These are phyloP conservation scores for Aphrophora alni DNA, from an alignment of 2,888 invertebrate species.

Conservation along the genomic window DNA sequence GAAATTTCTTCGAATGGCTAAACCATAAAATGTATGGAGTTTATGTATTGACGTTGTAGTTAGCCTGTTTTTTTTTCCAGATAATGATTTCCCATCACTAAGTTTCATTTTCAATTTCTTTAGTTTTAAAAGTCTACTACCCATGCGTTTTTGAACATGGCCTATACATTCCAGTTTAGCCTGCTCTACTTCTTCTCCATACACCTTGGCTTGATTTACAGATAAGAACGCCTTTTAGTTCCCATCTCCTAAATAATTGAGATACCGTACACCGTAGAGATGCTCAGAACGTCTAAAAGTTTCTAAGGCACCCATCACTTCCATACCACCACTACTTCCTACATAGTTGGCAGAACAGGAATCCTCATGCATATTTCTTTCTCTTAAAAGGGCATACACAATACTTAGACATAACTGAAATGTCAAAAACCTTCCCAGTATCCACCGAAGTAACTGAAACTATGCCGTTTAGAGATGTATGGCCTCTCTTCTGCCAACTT, in stretches of 20 bases:
- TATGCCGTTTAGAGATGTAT: constrained; percentile 40
- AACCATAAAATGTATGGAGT: constrained; percentile 22
- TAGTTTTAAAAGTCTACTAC: constrained; percentile 10
- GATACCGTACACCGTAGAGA: constrained; percentile 35
- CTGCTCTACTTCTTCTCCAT: constrained; percentile 14
- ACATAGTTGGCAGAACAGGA: constrained; percentile 38
- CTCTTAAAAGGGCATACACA: constrained; percentile 36
- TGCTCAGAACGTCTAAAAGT: constrained; percentile 41
- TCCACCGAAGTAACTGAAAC: constrained; percentile 41
- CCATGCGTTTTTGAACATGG: constrained; percentile 28
- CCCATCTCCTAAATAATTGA: constrained; percentile 41
- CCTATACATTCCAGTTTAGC: constrained; percentile 32
- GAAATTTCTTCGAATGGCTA: constrained; percentile 19
- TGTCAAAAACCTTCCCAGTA: constrained; percentile 41
- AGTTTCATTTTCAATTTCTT: constrained; percentile 14
- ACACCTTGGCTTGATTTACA: constrained; percentile 16
- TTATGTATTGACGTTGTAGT: not conserved
- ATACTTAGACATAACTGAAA: constrained; percentile 39
- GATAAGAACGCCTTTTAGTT: constrained; percentile 21
- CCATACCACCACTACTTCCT: constrained; percentile 43
- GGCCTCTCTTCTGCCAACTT: constrained; percentile 42
- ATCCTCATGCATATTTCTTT: constrained; percentile 28
- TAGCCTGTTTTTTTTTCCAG: constrained; percentile 37
- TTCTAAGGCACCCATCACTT: constrained; percentile 39
- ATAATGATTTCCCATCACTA: constrained; percentile 38